Percentiles rank a stretch among this genome's conserved stretches.
These are phyloP conservation scores for Medauroidea extradentata DNA, from an alignment of 1,140 invertebrate species.

Conservation along the genomic window DNA sequence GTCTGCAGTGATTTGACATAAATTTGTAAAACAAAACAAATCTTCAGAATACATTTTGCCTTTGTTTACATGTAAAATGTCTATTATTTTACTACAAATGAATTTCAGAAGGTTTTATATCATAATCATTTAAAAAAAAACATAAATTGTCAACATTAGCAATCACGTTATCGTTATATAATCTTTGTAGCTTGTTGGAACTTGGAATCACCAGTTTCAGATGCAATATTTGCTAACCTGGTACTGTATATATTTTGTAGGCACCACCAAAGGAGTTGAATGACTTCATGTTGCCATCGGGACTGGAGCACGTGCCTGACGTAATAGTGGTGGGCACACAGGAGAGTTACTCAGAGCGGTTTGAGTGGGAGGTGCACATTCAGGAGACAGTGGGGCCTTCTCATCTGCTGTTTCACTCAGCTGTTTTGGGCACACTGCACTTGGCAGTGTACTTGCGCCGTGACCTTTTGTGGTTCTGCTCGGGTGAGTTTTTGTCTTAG, in stretches of 20 bases:
- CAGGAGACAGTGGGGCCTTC: slow-evolving; percentile 89
- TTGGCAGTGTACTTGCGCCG: slow-evolving; percentile 79
- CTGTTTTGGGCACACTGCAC: slow-evolving; percentile 78
- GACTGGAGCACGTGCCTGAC: slow-evolving; percentile 81
- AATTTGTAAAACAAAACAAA: no score
- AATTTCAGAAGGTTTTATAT: no score
- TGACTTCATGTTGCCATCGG: slow-evolving; percentile 81
- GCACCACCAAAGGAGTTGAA: slow-evolving; percentile 61
- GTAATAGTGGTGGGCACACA: slow-evolving; percentile 90
- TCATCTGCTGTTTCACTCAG: slow-evolving; percentile 80
- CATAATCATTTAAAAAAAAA: no score
- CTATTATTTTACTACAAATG: no score
- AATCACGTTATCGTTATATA: background rate
- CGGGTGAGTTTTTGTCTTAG: slow-evolving; percentile 33
- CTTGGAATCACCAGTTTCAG: no score
- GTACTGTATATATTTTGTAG: slow-evolving; percentile 31
- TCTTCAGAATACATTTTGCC: no score
- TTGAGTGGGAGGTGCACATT: slow-evolving; percentile 85
- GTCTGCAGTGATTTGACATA: no score
- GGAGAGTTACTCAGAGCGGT: slow-evolving; percentile 78
- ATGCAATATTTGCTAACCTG: no score
- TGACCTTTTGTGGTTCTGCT: slow-evolving; percentile 93
- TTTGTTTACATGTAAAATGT: no score
- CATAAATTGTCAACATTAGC: background rate
- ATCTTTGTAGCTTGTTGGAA: no score